phyloP scores from a whole-genome alignment of 2,113 vertebrate species.

The Nothocercus nigrocapillus region DNA sequence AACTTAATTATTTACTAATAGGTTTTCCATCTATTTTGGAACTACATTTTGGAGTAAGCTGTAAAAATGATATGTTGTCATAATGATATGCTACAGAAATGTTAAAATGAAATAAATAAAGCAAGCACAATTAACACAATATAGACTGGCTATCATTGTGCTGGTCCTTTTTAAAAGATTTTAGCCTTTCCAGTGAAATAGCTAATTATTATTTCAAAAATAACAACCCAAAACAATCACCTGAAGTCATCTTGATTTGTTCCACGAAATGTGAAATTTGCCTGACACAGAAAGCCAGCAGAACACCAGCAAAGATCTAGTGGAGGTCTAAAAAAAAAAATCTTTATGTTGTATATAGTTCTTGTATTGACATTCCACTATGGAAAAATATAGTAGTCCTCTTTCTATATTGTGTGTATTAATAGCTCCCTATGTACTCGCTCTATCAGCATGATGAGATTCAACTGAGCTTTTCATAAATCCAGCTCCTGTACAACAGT shows the following conservation, averaged over 20 bases:
- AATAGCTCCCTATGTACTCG: neutral
- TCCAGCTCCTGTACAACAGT: neutral
- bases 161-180: neutral
- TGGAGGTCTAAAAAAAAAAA: no score
- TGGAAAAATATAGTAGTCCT: neutral
- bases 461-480: neutral
- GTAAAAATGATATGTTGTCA: no score
- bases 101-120: neutral
- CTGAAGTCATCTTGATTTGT: neutral
- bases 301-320: neutral
- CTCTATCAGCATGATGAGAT: neutral
- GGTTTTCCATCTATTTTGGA: neutral
- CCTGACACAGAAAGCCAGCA: neutral
- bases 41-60: neutral
- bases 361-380: neutral
- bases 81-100: no score
- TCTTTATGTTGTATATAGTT: neutral
- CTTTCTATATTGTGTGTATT: neutral
- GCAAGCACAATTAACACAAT: neutral
- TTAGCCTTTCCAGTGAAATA: neutral
- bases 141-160: neutral
- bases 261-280: neutral
- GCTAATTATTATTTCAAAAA: neutral
- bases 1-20: neutral
- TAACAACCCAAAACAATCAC: neutral